Conservation (phyloP, 2,888 invertebrate species). For the Fissipunctia ypsillon region DNA sequence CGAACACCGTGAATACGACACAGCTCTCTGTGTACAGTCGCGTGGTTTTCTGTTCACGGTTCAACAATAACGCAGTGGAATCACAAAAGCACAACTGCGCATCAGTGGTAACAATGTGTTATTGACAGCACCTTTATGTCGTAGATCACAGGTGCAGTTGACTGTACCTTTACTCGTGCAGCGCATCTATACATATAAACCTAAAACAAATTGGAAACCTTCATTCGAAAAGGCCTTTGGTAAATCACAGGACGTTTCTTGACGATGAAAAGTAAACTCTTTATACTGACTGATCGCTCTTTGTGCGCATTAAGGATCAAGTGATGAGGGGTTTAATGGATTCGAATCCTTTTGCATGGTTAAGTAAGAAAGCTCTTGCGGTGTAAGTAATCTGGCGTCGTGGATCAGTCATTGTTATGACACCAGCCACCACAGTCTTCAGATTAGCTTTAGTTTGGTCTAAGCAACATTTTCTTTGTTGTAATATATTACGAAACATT, state of each 20-base stretch:
- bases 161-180: not conserved
- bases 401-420: not conserved
- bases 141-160: not conserved
- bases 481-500: not conserved
- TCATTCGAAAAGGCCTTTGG: slow-evolving; percentile 19
- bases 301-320: slow-evolving; percentile 18
- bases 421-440: not conserved
- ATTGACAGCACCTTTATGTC: not conserved
- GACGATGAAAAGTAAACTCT: slow-evolving; percentile 3
- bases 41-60: not conserved
- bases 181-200: not conserved
- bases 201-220: slow-evolving; percentile 32
- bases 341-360: slow-evolving; percentile 1
- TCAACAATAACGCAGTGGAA: slow-evolving; percentile 20
- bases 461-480: not conserved
- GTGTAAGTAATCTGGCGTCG: not conserved
- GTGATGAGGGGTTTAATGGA: slow-evolving; percentile 18
- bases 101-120: not conserved
- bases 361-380: slow-evolving; percentile 22
- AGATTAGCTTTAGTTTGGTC: not conserved
- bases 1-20: slow-evolving; percentile 17
- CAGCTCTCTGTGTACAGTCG: not conserved
- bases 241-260: slow-evolving; percentile 6
- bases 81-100: slow-evolving; percentile 13
- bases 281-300: slow-evolving; percentile 12